Base-by-base conservation (phyloP, 2,797 vertebrate species). In the Lepidocolaptes lacrymiger region DNA sequence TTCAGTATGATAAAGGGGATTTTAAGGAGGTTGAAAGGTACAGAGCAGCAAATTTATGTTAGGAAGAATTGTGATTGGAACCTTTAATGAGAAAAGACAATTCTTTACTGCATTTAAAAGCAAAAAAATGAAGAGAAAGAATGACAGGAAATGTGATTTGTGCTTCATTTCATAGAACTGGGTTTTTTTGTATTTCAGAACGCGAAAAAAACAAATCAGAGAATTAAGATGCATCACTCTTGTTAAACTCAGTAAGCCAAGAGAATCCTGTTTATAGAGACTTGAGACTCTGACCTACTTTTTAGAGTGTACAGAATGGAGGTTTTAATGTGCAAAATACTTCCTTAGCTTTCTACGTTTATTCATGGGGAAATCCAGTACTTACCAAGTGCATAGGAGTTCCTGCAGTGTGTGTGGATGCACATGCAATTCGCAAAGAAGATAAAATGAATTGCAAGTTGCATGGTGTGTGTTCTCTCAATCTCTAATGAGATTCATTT, bases 221-320 rank as follows among this genome's bases (percentile, higher is more conserved):
- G 21, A 64, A 44, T 9, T 66, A 76, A 77, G 30, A 48, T 75
- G 24, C 32, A 62, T 92, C 62, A 49, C 16, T 62, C 72, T 80
- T 43, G 34, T 66, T 92, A 64, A 92, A 88, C 49, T 69, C 62
- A 89, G 9, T 58, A 84, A 94, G 28, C 19, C 43, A 49, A 72
- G 49, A 64, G n/a, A 89, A 28, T 51, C 0, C 9, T 74, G 46
- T 93, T 89, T 96, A 83, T 14, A 64, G 17, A 84, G 56, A 75
- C 68, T 58, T 62, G 61, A 80, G 37, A 77, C 52, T 93, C 91
- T 73, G 63, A 76, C 64, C 71, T 71, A 74, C 22, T 83, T 93
- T 94, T 94, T 87, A 55, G 46, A 62, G 36, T 27, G 23, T 74
- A 54, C 64, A 82, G 68, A 76, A 77, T 67, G 16, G 19, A 62